Percentiles rank a stretch among this genome's conserved stretches.
Evolutionary conservation across 2,113 vertebrate genomes (phyloP).

Genomic region (Perccottus glenii): DNA sequence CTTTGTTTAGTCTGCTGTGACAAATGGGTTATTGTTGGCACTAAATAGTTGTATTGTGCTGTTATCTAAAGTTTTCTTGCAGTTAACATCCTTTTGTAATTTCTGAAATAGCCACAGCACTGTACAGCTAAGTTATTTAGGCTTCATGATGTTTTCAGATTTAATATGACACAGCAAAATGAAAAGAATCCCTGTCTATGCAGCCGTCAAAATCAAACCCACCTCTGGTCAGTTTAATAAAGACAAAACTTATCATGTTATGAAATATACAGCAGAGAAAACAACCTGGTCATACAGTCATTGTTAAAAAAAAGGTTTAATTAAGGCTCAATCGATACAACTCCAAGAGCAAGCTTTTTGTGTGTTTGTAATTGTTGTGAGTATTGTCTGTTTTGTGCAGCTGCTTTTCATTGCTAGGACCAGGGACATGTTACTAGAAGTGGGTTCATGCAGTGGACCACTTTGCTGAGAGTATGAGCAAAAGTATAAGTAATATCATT

Average conservation of each 20-base stretch:
- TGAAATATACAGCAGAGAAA: too few relatives aligned
- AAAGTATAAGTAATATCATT: slow-evolving; percentile 1
- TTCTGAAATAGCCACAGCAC: not conserved
- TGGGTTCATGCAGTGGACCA: slow-evolving; percentile 2
- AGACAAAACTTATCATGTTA: too few relatives aligned
- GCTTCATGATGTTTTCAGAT: not conserved
- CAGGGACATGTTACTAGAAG: slow-evolving; percentile 20
- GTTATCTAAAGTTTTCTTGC: not conserved
- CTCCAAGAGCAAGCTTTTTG: not conserved
- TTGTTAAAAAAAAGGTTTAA: slow-evolving; percentile 8
- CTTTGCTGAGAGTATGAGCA: slow-evolving; percentile 1
- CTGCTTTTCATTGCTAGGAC: slow-evolving; percentile 28
- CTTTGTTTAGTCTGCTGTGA: not conserved
- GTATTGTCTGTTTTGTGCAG: slow-evolving; percentile 8
- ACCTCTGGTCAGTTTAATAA: too few relatives aligned
- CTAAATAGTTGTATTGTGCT: not conserved
- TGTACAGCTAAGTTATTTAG: not conserved
- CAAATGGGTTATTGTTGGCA: too few relatives aligned
- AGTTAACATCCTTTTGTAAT: not conserved
- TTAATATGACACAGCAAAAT: not conserved
- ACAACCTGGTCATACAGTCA: not conserved
- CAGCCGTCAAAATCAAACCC: too few relatives aligned
- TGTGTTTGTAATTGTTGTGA: not conserved
- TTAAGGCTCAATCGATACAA: not conserved
- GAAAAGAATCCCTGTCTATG: not conserved